Percentiles rank a stretch among this genome's conserved stretches.
These are phyloP conservation scores for Genyomyrus donnyi DNA, from an alignment of 2,113 vertebrate species.

Conservation along the genomic window DNA sequence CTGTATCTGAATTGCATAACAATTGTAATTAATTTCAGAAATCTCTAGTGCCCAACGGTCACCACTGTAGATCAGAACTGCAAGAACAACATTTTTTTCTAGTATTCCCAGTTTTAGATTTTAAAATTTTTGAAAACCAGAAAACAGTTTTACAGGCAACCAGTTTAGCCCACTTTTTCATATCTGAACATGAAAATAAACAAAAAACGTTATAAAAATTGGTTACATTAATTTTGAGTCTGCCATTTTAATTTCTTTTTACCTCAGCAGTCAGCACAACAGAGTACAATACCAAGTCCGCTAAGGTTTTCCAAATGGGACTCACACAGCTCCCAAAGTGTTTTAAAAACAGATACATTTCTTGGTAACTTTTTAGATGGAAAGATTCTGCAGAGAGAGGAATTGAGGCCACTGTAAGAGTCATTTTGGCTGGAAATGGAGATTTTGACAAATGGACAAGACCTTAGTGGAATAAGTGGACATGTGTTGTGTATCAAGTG, in stretches of 20 bases:
- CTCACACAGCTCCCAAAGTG: neutral
- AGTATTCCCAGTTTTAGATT: neutral
- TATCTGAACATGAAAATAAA: neutral
- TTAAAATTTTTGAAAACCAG: neutral
- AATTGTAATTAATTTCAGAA: neutral
- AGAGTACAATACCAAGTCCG: neutral
- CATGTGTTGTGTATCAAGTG: neutral
- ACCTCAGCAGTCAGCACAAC: neutral
- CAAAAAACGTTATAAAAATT: neutral
- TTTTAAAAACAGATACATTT: neutral
- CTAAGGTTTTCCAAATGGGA: neutral
- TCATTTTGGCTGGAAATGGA: neutral
- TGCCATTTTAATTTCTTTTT: neutral
- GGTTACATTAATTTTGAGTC: neutral
- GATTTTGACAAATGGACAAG: neutral
- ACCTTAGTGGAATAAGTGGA: neutral
- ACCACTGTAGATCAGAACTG: neutral
- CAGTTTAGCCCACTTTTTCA: neutral
- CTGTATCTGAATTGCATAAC: neutral
- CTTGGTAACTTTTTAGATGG: neutral
- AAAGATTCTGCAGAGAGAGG: neutral
- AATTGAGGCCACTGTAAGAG: neutral
- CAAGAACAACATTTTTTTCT: neutral
- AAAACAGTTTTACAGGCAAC: neutral
- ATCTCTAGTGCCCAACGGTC: neutral